phyloP scores from a whole-genome alignment of 2,888 invertebrate genomes.

The Laothoe populi region DNA sequence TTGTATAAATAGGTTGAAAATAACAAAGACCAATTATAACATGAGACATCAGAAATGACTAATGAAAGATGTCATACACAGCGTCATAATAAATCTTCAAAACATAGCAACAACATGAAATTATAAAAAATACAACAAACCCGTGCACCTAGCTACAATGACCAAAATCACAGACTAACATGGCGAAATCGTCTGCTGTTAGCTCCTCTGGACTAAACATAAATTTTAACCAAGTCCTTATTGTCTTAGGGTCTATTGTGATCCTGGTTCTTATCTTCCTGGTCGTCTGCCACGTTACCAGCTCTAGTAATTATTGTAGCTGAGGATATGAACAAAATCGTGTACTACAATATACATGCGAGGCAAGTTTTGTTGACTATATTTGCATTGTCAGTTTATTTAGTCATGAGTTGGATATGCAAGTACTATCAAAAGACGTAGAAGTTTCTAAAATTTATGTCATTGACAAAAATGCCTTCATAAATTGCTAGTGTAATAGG shows the following conservation, averaged over 20 bases:
- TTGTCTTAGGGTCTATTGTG: constrained; percentile 65
- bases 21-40: no score
- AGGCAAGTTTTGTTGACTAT: constrained; percentile 61
- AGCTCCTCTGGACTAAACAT: constrained; percentile 50
- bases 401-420: constrained; percentile 71
- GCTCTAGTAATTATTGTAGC: constrained; percentile 59
- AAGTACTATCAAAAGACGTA: constrained; percentile 59
- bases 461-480: background rate
- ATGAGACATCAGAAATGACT: background rate
- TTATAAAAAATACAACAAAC: constrained; percentile 1
- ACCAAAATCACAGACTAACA: constrained; percentile 34
- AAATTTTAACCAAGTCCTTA: constrained; percentile 66
- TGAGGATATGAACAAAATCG: constrained; percentile 45
- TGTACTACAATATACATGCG: constrained; percentile 55
- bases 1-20: no score
- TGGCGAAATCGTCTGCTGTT: constrained; percentile 41
- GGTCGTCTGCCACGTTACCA: constrained; percentile 67
- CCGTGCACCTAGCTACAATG: constrained; percentile 40
- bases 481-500: no score
- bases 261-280: constrained; percentile 65
- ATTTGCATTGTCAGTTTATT: constrained; percentile 63
- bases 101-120: background rate
- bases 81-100: background rate
- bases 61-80: background rate
- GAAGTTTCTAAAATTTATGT: background rate